Base-by-base conservation (phyloP, 2,113 vertebrate species). In the Paraplagusia blochii region DNA sequence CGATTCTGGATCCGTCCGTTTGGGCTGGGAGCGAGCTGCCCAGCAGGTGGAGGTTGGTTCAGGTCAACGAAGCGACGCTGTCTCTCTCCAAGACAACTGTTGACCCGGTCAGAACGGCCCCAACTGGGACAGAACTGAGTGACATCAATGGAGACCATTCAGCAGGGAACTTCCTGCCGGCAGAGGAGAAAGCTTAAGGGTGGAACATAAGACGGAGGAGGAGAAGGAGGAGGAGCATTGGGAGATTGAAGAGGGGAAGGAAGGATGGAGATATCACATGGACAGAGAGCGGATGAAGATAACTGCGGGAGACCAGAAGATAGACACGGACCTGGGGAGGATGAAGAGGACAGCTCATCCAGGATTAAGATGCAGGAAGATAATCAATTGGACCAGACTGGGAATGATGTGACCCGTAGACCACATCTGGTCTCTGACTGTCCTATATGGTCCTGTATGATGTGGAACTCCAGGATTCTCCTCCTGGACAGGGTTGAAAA, bases 21-120 rank as follows among this genome's bases (percentile, higher is more conserved):
- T 38, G 64, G 64, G 45, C 51, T 69, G 48, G 51, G 50, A 47
- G 51, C 15, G 2, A 10, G 76, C 40, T 11, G 59, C 53, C 55
- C 72, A 16, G 58, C 68, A 58, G 63, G 58, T 54, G 40, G 14
- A 33, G 60, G 43, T 34, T 17, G 36, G 40, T 49, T 43, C 13
- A 59, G 58, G 75, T 73, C 66, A 82, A 70, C 75, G 71, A 18
- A 53, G 58, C 69, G 58, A 52, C 34, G 60, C 51, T 68, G 52
- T 40, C 61, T 43, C 62, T 82, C 77, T 83, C 80, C 80, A 68
- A 59, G 77, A 83, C 83, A 77, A 85, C 80, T 61, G 77, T 44
- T 58, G 64, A 66, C 18, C 43, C 58, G 58, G 54, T 61, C 80
- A 52, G 52, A 61, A 69, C 40, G 61, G 46, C 51, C 51, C 75